Evolutionary conservation across 1,140 invertebrate genomes (phyloP).

Genomic region (Plutomurus gul): DNA sequence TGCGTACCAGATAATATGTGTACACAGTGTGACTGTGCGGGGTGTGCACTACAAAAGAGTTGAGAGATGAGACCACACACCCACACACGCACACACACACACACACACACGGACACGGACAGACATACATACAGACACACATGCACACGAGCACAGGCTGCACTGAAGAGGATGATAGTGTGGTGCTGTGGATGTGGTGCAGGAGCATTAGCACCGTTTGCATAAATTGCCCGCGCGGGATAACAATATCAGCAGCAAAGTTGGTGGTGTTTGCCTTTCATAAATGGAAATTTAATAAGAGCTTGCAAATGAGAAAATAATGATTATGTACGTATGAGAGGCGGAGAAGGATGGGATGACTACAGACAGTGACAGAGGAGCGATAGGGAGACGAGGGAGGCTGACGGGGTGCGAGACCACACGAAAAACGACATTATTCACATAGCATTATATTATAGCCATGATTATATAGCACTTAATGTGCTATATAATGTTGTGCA

Average conservation of each 20-base stretch:
- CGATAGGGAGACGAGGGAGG: too few relatives aligned
- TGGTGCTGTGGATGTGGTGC: too few relatives aligned
- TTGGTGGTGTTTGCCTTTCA: conserved; percentile 37
- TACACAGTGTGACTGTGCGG: neutral
- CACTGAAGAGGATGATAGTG: too few relatives aligned
- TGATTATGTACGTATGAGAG: conserved; percentile 37
- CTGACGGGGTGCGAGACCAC: too few relatives aligned
- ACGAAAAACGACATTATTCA: too few relatives aligned
- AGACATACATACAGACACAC: too few relatives aligned
- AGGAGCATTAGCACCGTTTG: conserved; percentile 13
- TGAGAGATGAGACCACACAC: conserved; percentile 11
- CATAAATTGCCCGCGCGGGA: conserved; percentile 9
- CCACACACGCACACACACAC: too few relatives aligned
- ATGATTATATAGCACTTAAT: too few relatives aligned
- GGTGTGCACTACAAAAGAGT: neutral
- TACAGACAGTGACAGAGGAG: too few relatives aligned
- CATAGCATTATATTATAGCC: too few relatives aligned
- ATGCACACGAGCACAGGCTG: too few relatives aligned
- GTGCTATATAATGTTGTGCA: neutral
- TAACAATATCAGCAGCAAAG: conserved; percentile 2
- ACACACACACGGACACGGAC: too few relatives aligned
- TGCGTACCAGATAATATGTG: neutral
- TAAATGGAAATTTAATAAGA: conserved; percentile 47
- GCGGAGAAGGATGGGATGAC: neutral
- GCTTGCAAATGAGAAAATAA: conserved; percentile 42